Evolutionary conservation across 2,797 vertebrate genomes (phyloP), one percentile per base, ranked within the genome.

Genomic region (Columba guinea): DNA sequence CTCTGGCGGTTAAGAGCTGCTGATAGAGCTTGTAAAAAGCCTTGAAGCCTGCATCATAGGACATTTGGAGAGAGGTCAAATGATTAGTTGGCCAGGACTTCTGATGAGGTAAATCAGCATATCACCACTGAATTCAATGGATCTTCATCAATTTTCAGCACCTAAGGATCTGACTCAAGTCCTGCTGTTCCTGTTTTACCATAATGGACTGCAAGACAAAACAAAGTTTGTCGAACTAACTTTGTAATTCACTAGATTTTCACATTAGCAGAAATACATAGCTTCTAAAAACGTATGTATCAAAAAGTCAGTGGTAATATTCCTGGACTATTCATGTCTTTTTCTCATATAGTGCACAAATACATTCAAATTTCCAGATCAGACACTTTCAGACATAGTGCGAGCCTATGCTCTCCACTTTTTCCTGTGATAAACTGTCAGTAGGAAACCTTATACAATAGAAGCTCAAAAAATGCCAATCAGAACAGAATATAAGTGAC

Each of bases 401-500:
- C 32, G 27, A 92, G 52, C 52, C 34, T 82, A 19, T 46, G 39
- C n/a, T 89, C 13, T 83, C 49, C 37, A 56, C 52, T 70, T 87
- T 87, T 89, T 46, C 34, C 23, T 53, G 55, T 73, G 62, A 75
- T 68, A 95, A 92, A 96, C 62, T 71, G 71, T 92, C 84, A 93
- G 55, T 56, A 64, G 44, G 53, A 86, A 85, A 90, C 14, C 48
- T 81, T 95, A 90, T 76, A 84, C 2, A 23, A 90, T 46, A 90
- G 65, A 78, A 92, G 41, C 87, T 94, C 91, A 92, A 71, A 93
- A 95, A 95, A 71, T 1, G 58, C 64, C 91, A 94, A 10, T 89
- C 93, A 95, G 73, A 92, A 84, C 27, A 88, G 59, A 91, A 89
- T 82, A 44, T 58, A 93, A 93, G 87, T 94, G 93, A 89, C 91